phyloP scores from a whole-genome alignment of 2,888 invertebrate genomes.

The Bimastos eiseni region DNA sequence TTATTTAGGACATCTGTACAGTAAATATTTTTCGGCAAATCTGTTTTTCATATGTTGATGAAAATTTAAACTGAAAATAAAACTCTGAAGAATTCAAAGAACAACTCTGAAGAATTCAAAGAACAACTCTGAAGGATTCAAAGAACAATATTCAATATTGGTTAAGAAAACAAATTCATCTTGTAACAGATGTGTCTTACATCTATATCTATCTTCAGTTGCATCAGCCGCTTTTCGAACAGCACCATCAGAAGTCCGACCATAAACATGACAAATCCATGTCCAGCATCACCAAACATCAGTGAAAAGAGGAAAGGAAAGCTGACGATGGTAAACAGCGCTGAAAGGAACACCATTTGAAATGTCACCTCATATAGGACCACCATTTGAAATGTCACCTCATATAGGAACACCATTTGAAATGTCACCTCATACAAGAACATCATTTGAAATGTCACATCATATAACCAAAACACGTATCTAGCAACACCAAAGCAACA shows the following conservation, averaged over 20 bases:
- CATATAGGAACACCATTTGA: background rate
- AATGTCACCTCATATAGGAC: slow-evolving; percentile 32
- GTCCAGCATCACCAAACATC: slow-evolving; percentile 98
- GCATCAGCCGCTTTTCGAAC: slow-evolving; percentile 85
- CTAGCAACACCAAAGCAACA: background rate
- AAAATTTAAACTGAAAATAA: background rate
- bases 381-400: slow-evolving; percentile 39
- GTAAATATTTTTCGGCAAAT: background rate
- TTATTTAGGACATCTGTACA: too few relatives aligned
- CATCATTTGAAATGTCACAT: slow-evolving; percentile 40
- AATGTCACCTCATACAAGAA: too few relatives aligned
- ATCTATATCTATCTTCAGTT: slow-evolving; percentile 86
- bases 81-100: too few relatives aligned
- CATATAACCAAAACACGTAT: background rate
- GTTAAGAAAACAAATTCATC: background rate
- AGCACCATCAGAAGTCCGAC: slow-evolving; percentile 95
- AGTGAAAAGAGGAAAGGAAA: slow-evolving; percentile 97
- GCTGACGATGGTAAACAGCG: slow-evolving; percentile 93
- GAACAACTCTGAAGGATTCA: background rate
- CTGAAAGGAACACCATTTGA: slow-evolving; percentile 63
- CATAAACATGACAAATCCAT: slow-evolving; percentile 85
- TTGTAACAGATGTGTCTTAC: slow-evolving; percentile 61
- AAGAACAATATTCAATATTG: background rate
- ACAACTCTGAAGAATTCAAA: too few relatives aligned
- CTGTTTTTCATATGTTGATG: background rate